These are phyloP conservation scores for Hydrozoanthus gracilis DNA, from an alignment of 92 coral and sea anemone genomes.

Conservation along the genomic window DNA sequence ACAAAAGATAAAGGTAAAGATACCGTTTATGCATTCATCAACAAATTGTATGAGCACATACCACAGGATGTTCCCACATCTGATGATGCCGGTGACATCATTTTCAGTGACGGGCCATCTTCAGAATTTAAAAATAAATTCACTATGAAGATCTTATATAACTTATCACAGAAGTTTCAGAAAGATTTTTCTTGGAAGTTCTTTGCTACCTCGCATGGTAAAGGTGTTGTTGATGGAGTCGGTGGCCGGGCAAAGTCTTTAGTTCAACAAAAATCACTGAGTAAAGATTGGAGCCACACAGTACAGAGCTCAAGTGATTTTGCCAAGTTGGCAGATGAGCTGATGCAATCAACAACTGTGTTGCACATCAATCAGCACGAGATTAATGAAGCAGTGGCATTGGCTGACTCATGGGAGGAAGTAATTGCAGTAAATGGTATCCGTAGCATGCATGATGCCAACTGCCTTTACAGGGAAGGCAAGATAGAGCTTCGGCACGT, in stretches of 20 bases:
- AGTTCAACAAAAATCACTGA: slow-evolving; percentile 15
- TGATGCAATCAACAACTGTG: slow-evolving; percentile 54
- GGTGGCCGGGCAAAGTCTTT: slow-evolving; percentile 63
- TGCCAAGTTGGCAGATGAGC: slow-evolving; percentile 42
- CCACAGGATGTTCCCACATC: too few species aligned
- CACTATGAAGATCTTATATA: slow-evolving; percentile 46
- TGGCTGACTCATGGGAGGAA: slow-evolving; percentile 48
- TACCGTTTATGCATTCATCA: too few species aligned
- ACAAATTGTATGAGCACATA: too few species aligned
- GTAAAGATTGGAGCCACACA: slow-evolving; percentile 29
- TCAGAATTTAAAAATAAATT: slow-evolving; percentile 61
- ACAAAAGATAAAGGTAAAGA: too few species aligned
- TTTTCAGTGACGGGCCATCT: too few species aligned
- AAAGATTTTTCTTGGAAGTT: slow-evolving; percentile 55
- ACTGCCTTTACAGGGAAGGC: slow-evolving; percentile 43
- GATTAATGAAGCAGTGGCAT: slow-evolving; percentile 31
- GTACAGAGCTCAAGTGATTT: slow-evolving; percentile 55
- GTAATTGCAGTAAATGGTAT: slow-evolving; percentile 53
- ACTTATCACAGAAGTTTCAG: slow-evolving; percentile 43
- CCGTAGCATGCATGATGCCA: slow-evolving; percentile 51
- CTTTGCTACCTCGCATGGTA: slow-evolving; percentile 53
- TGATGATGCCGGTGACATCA: too few species aligned
- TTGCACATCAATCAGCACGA: slow-evolving; percentile 41
- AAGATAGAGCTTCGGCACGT: slow-evolving; percentile 50
- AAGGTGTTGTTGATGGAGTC: slow-evolving; percentile 53